These are phyloP conservation scores for Chrysodeixis includens DNA, from an alignment of 2,888 invertebrate genomes.

Conservation along the genomic window DNA sequence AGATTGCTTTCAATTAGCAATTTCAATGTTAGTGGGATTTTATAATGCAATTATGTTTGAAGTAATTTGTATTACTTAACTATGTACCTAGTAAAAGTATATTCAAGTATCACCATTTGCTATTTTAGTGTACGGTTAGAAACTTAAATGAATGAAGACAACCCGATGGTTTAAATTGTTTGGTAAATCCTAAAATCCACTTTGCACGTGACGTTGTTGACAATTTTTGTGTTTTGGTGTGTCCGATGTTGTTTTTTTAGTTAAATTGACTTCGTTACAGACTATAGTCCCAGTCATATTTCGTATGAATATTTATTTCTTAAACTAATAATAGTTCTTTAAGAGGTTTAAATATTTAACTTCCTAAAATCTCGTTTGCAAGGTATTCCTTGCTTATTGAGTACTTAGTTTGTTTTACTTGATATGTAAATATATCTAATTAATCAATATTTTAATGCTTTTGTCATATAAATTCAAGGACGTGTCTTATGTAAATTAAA, in stretches of 20 bases:
- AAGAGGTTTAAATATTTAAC: neutral
- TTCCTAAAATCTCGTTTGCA: neutral
- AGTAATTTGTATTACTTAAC: neutral
- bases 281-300: too few species aligned
- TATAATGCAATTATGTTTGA: too few species aligned
- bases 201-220: too few species aligned
- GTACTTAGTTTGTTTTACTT: neutral
- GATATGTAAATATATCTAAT: neutral
- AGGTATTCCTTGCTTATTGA: neutral
- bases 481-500: too few species aligned
- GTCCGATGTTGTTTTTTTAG: too few species aligned
- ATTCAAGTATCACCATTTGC: neutral
- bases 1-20: too few species aligned
- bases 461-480: neutral
- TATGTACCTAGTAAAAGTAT: neutral
- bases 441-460: slow-evolving; percentile 1
- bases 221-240: too few species aligned
- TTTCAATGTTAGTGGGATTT: neutral
- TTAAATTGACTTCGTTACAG: too few species aligned
- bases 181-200: too few species aligned
- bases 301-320: neutral
- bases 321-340: neutral
- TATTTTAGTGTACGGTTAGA: too few species aligned
- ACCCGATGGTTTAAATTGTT: too few species aligned
- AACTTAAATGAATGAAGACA: too few species aligned